Conservation (phyloP, 2,888 invertebrate species). For the Odontocolon sp. region DNA sequence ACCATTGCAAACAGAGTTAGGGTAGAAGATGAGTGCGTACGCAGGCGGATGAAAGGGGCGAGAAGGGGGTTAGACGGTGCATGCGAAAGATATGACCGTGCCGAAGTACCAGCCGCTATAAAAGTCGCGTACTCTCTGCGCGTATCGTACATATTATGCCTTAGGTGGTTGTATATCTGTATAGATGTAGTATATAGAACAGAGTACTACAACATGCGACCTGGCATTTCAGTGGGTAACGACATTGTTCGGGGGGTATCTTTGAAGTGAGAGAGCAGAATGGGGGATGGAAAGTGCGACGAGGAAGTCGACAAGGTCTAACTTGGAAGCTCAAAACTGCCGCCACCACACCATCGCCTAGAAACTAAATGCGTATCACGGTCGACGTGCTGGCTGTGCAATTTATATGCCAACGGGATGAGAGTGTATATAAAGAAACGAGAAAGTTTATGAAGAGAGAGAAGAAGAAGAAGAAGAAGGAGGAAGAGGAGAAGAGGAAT, state of each 20-base stretch:
- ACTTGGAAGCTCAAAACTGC: not conserved
- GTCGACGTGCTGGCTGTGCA: not conserved
- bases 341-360: not conserved
- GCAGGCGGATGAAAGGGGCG: not conserved
- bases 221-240: slow-evolving; percentile 9
- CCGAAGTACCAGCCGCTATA: slow-evolving; percentile 41
- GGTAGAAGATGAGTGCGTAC: not conserved
- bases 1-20: no score
- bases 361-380: slow-evolving; percentile 33
- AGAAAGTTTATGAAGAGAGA: slow-evolving; percentile 1
- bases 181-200: not conserved
- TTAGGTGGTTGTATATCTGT: not conserved
- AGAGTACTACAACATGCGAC: not conserved
- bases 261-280: slow-evolving; percentile 3
- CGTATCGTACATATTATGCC: slow-evolving; percentile 3
- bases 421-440: not conserved
- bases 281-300: not conserved
- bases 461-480: not conserved
- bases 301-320: no score
- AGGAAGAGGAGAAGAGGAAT: not conserved
- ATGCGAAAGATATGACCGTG: slow-evolving; percentile 38
- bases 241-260: slow-evolving; percentile 17
- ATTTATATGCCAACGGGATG: slow-evolving; percentile 15
- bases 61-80: slow-evolving; percentile 9
- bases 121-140: slow-evolving; percentile 25